phyloP scores from a whole-genome alignment of 2,888 invertebrate genomes.

The Cordylochernes scorpioides region DNA sequence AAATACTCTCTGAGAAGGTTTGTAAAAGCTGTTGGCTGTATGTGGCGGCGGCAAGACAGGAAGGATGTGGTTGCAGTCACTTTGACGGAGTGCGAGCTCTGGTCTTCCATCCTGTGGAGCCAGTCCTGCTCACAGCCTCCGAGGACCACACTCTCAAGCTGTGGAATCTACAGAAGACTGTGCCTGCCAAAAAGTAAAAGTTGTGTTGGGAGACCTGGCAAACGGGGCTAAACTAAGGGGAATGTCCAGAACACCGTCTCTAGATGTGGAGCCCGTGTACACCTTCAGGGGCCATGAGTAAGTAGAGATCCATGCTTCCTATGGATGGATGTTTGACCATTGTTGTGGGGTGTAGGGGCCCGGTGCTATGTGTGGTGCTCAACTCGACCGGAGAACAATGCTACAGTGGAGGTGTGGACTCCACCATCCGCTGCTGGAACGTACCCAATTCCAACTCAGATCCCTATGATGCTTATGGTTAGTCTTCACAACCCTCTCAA shows the following conservation, averaged over 20 bases:
- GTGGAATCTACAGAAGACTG: conserved; percentile 96
- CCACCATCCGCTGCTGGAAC: conserved; percentile 85
- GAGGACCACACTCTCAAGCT: conserved; percentile 96
- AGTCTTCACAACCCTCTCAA: too few relatives aligned
- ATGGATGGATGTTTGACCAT: not conserved
- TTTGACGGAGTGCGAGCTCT: conserved; percentile 73
- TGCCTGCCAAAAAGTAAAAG: conserved; percentile 73
- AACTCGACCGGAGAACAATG: conserved; percentile 73
- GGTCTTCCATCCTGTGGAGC: conserved; percentile 80
- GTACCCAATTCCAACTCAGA: conserved; percentile 75
- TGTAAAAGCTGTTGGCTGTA: not conserved
- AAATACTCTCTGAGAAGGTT: conserved; percentile 50
- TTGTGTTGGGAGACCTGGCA: conserved; percentile 5
- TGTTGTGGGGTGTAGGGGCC: conserved; percentile 32
- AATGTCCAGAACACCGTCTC: conserved; percentile 29
- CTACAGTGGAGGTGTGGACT: conserved; percentile 81
- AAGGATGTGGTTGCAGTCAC: conserved; percentile 44
- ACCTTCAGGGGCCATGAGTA: conserved; percentile 70
- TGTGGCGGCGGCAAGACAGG: too few relatives aligned
- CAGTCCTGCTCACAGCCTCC: conserved; percentile 84
- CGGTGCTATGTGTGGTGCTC: conserved; percentile 80
- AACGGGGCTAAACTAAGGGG: not conserved
- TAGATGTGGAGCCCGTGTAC: conserved; percentile 93
- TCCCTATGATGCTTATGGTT: conserved; percentile 73
- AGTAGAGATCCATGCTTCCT: conserved; percentile 3